Evolutionary conservation across 1,140 invertebrate genomes (phyloP).

Genomic region (Drosophila sulfurigaster): DNA sequence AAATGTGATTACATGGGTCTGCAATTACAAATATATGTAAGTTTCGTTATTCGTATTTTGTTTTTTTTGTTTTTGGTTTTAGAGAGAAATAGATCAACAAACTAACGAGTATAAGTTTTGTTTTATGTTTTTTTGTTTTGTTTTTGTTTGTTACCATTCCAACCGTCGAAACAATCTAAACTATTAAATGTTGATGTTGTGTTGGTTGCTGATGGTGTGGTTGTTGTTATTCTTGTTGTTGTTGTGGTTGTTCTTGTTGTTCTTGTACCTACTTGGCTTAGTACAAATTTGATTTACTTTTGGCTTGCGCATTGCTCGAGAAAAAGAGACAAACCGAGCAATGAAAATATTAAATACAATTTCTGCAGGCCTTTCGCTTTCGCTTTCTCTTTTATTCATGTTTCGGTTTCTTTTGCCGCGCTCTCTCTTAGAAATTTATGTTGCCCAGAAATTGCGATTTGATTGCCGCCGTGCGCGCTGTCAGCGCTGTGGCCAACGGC

Average conservation of each 20-base stretch:
- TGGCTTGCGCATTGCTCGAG: slow-evolving; percentile 38
- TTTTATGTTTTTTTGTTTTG: slow-evolving; percentile 35
- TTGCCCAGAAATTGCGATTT: slow-evolving; percentile 85
- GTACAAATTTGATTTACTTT: slow-evolving; percentile 63
- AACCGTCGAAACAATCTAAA: slow-evolving; percentile 59
- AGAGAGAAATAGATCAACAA: slow-evolving; percentile 37
- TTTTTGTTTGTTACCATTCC: slow-evolving; percentile 56
- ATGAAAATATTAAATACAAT: slow-evolving; percentile 54
- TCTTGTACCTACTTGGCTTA: slow-evolving; percentile 76
- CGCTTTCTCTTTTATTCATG: not conserved
- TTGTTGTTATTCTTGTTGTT: slow-evolving; percentile 28
- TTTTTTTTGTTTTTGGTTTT: not conserved
- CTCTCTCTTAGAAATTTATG: slow-evolving; percentile 77
- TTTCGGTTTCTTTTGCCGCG: slow-evolving; percentile 19
- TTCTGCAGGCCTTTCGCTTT: slow-evolving; percentile 31
- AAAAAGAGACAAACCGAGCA: slow-evolving; percentile 41
- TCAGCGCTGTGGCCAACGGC: slow-evolving; percentile 80
- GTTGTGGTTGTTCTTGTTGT: slow-evolving; percentile 50
- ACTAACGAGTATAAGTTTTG: slow-evolving; percentile 52
- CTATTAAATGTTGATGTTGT: slow-evolving; percentile 44
- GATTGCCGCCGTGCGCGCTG: slow-evolving; percentile 81
- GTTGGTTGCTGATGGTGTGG: slow-evolving; percentile 22
- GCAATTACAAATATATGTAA: slow-evolving; percentile 48
- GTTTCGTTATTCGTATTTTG: slow-evolving; percentile 29
- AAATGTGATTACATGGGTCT: slow-evolving; percentile 50